Evolutionary conservation across 1,140 invertebrate genomes (phyloP), one percentile per base, ranked within the genome.

Genomic region (Zaprionus ghesquierei): DNA sequence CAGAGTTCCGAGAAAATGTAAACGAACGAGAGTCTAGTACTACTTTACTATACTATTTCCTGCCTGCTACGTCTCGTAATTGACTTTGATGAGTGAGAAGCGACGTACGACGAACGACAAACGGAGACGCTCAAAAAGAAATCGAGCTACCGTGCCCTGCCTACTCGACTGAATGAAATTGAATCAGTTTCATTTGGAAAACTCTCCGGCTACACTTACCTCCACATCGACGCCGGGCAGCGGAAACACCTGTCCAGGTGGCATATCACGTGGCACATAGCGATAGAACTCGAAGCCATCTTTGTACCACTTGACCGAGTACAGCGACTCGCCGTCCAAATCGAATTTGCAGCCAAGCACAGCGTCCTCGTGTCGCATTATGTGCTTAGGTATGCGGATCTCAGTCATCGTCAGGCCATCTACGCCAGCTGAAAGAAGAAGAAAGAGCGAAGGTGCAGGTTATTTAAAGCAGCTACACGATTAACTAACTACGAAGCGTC

Each of bases 281-380:
- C 96, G 94, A 93, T 96, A 97, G 93, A 97, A 97, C 91, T 97
- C 96, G 84, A 96, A 95, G 46, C 96, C 96, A 82, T 97, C 96
- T 87, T 97, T 97, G 92, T 97, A 97, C 96, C 96, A 97, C 92
- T 97, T 97, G 64, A 97, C 96, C 3, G 96, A 96, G 92, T 97
- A 97, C 9, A 97, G 92, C n/a, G 94, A 93, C 90, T 97, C 96
- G 10, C 94, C 95, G 62, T 96, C 96, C 82, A 97, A 92, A 86
- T 96, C 95, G 93, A 96, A 97, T 81, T 95, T 94, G 92, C 96
- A 97, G 76, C 95, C 95, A 80, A 96, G 93, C 46, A 93, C 92
- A 1, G 95, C 95, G 51, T 94, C 93, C 77, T 95, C 94, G 72
- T 95, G 95, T 53, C 94, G 91, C 50, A 95, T 93, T 20, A 95